Base-by-base conservation (phyloP, 23 tunicate species). In the Phallusia fumigata region DNA sequence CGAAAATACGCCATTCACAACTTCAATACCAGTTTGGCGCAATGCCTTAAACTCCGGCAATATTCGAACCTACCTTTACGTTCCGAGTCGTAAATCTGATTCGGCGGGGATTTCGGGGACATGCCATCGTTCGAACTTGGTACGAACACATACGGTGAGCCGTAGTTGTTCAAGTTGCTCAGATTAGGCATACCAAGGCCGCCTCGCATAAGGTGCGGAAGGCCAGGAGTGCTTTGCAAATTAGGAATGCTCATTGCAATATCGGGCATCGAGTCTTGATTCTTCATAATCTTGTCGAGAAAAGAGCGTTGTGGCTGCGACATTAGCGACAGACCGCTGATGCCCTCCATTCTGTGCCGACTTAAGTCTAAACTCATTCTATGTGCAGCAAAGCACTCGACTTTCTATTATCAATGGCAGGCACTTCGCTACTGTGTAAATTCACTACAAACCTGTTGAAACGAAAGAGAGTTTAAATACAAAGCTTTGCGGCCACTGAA, bases 341-440 rank as follows among this genome's bases (percentile, higher is more conserved):
- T 77, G 82, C 90, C 90, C 52, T 91, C 96, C 85, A 91, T 88
- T 19, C 96, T 86, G 53, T 83, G 88, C 49, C 86, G 65, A 74
- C 91, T 86, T 65, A 91, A 79, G 52, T 91, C 96, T 47, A 91
- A 86, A 80, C 96, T 91, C 96, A 91, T 91, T 19, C 49, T 65
- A 53, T 32, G 18, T 13, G 18, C 18, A 15, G 58, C 15, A 15
- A 18, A 18, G 58, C 58, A 51, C 58, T n/a, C n/a, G n/a, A n/a
- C n/a, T n/a, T n/a, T n/a, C n/a, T n/a, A n/a, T n/a, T n/a, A n/a
- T n/a, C n/a, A n/a, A n/a, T n/a, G n/a, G n/a, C n/a, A n/a, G n/a
- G n/a, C n/a, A n/a, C n/a, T n/a, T n/a, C n/a, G n/a, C n/a, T n/a
- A n/a, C n/a, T n/a, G n/a, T n/a, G n/a, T n/a, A n/a, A n/a, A n/a